These are phyloP conservation scores for Sisyra terminalis DNA, from an alignment of 2,888 invertebrate genomes.

Conservation along the genomic window DNA sequence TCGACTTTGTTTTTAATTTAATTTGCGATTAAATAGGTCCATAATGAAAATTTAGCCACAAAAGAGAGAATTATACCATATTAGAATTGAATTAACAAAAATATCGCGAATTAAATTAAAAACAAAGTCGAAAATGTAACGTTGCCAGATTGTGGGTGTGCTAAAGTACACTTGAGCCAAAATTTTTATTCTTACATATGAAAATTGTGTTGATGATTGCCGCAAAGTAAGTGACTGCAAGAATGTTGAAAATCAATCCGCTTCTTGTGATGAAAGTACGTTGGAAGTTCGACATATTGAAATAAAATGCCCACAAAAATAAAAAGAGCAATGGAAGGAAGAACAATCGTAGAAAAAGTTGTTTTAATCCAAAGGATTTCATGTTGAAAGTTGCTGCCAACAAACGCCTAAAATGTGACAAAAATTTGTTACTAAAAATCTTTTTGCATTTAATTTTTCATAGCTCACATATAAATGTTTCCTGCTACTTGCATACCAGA, in stretches of 20 bases:
- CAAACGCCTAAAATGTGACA: slow-evolving; percentile 44
- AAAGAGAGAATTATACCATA: too few relatives aligned
- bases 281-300: slow-evolving; percentile 46
- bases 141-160: too few relatives aligned
- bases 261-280: slow-evolving; percentile 52
- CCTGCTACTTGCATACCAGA: slow-evolving; percentile 48
- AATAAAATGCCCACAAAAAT: slow-evolving; percentile 64
- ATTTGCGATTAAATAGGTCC: too few relatives aligned
- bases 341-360: slow-evolving; percentile 57
- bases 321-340: slow-evolving; percentile 60
- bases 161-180: too few relatives aligned
- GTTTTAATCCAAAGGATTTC: slow-evolving; percentile 55
- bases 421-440: background rate
- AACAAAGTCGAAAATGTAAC: too few relatives aligned
- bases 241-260: slow-evolving; percentile 51
- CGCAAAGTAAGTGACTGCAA: slow-evolving; percentile 49
- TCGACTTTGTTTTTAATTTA: too few relatives aligned
- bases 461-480: slow-evolving; percentile 47
- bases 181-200: slow-evolving; percentile 46
- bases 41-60: too few relatives aligned
- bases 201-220: slow-evolving; percentile 51
- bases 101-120: too few relatives aligned
- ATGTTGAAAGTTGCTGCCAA: slow-evolving; percentile 64
- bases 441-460: background rate
- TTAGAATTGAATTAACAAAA: too few relatives aligned